Evolutionary conservation across 2,797 vertebrate species (phyloP).

Genomic region (Psittacula derbiana): DNA sequence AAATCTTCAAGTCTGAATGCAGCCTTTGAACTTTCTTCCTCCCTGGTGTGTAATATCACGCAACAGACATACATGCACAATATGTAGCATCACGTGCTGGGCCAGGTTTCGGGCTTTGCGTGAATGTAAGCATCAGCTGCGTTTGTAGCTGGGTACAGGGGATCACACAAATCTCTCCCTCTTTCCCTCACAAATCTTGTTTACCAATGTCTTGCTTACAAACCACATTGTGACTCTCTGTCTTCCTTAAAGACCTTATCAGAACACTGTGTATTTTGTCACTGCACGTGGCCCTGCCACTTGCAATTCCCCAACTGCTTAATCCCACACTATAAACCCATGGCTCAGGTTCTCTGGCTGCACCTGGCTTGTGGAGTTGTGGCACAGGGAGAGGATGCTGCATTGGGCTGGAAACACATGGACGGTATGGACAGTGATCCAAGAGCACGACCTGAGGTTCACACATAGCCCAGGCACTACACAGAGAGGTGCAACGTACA

Average conservation of each 20-base stretch:
- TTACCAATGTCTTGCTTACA: background rate
- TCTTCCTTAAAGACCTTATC: background rate
- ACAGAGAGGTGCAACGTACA: fast-evolving
- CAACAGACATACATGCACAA: background rate
- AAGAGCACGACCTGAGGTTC: background rate
- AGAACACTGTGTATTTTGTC: background rate
- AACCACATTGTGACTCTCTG: background rate
- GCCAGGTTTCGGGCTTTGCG: background rate
- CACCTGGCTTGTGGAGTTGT: fast-evolving
- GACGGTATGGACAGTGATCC: background rate
- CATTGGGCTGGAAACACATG: background rate
- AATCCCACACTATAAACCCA: background rate
- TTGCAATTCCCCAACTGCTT: background rate
- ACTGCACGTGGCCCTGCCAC: background rate
- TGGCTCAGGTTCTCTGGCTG: background rate
- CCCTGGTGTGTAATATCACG: background rate
- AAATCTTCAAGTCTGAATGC: background rate
- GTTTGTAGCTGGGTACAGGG: background rate
- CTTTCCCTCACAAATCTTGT: background rate
- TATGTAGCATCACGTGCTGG: background rate
- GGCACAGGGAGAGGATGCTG: background rate
- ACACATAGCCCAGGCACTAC: background rate
- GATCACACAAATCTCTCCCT: background rate
- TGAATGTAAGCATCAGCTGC: background rate
- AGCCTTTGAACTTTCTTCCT: background rate